Evolutionary conservation across 1,140 invertebrate genomes (phyloP).

Genomic region (Sinella curviseta): DNA sequence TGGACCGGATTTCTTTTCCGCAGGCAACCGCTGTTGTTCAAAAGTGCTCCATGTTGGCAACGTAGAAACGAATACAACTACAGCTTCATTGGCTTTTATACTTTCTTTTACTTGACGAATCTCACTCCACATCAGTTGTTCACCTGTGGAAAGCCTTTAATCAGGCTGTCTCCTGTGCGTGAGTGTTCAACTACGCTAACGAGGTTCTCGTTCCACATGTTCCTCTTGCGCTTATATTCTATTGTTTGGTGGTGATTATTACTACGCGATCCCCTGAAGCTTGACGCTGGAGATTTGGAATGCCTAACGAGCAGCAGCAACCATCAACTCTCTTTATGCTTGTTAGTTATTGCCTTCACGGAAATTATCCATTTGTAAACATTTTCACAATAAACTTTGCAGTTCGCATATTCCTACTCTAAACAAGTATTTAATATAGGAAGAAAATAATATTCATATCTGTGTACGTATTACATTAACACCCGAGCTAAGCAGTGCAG

Average conservation of each 20-base stretch:
- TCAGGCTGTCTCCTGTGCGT: slow-evolving; percentile 12
- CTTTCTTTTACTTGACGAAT: too few relatives aligned
- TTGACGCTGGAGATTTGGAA: neutral
- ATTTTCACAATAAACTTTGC: neutral
- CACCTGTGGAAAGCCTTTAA: neutral
- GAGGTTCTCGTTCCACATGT: neutral
- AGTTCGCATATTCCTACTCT: too few relatives aligned
- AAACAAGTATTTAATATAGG: too few relatives aligned
- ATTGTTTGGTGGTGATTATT: neutral
- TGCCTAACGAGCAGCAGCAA: neutral
- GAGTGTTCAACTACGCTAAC: neutral
- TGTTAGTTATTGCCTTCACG: neutral
- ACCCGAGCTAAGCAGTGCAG: too few relatives aligned
- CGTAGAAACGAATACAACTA: too few relatives aligned
- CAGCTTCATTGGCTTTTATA: too few relatives aligned
- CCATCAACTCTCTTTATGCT: neutral
- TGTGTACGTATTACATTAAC: too few relatives aligned
- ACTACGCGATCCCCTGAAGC: neutral
- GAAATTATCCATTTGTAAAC: neutral
- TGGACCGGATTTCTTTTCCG: too few relatives aligned
- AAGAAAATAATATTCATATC: too few relatives aligned
- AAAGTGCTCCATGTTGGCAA: too few relatives aligned
- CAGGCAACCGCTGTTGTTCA: too few relatives aligned
- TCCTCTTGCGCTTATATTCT: neutral
- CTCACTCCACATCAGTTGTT: too few relatives aligned